These are phyloP conservation scores for Coelopa pilipes DNA, from an alignment of 2,888 invertebrate genomes.

Conservation along the genomic window DNA sequence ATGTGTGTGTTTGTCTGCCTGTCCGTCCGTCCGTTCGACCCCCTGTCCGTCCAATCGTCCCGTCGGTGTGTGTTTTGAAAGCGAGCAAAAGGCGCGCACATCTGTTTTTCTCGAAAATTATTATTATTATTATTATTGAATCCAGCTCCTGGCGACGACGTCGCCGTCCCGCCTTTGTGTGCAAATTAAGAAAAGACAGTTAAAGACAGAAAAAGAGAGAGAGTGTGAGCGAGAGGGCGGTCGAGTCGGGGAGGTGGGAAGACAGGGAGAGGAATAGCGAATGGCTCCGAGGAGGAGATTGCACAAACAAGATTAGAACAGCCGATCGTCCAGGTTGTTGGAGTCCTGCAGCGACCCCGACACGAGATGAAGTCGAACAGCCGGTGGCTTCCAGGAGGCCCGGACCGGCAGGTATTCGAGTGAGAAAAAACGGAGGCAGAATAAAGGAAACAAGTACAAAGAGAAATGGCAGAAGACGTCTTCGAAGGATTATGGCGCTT, in stretches of 20 bases:
- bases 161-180: slow-evolving; percentile 47
- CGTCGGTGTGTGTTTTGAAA: no score
- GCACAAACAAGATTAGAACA: slow-evolving; percentile 18
- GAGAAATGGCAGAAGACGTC: no score
- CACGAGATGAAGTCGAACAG: not conserved
- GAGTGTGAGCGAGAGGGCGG: no score
- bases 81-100: slow-evolving; percentile 45
- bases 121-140: slow-evolving; percentile 48
- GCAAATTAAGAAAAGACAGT: slow-evolving; percentile 32
- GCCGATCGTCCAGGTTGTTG: not conserved
- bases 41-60: no score
- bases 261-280: no score
- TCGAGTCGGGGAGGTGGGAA: no score
- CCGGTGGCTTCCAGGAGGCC: not conserved
- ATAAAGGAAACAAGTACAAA: no score
- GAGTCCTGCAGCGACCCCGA: no score
- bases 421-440: no score
- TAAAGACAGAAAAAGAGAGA: not conserved
- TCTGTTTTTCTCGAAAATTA: slow-evolving; percentile 53
- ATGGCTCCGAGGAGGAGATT: not conserved
- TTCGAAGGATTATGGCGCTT: no score
- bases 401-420: no score
- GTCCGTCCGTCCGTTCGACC: no score
- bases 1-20: not conserved
- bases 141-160: not conserved